Evolutionary conservation across 2,113 vertebrate species (phyloP), one percentile per base, ranked within the genome.

Genomic region (Bos taurus): DNA sequence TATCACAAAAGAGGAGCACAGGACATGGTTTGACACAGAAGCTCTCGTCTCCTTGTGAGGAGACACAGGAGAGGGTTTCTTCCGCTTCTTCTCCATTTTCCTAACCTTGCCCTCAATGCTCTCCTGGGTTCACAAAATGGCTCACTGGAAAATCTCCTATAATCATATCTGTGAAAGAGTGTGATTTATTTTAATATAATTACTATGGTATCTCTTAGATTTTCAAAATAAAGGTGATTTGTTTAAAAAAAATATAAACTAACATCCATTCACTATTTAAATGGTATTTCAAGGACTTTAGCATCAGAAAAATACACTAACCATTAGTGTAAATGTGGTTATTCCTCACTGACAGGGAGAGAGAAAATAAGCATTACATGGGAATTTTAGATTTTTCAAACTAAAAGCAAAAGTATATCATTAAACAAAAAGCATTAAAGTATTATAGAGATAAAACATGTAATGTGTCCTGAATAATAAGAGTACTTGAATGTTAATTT

Each of bases 401-500:
- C 94, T 43, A 87, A 96, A 97, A 52, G 86, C 94, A 95, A 95
- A 95, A 25, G 52, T 88, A 94, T 59, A 80, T 96, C 95, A 80
- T 56, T 7, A 94, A 98, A 96, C 36, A 96, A 97, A 94, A 97
- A 97, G 48, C 25, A 88, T 57, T 62, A 93, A 96, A 89, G 91
- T 56, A 81, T 5, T 30, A 43, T 23, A 56, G 11, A 43, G 40
- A 95, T 28, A 81, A 94, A 96, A 85, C 56, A 95, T 36, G 33
- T 71, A 91, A 57, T 50, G 77, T 10, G 77, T 6, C 71, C 77
- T 2, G 2, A 23, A 10, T n/a, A 94, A 82, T 95, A 89, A 94
- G 82, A 97, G 30, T 14, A 86, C 95, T 95, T 98, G 89, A 82
- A 95, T 83, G 52, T 54, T 91, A 85, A 86, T 90, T 98, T 96